phyloP scores from a whole-genome alignment of 2,888 invertebrate species.

The Pycnomerus fuliginosus region DNA sequence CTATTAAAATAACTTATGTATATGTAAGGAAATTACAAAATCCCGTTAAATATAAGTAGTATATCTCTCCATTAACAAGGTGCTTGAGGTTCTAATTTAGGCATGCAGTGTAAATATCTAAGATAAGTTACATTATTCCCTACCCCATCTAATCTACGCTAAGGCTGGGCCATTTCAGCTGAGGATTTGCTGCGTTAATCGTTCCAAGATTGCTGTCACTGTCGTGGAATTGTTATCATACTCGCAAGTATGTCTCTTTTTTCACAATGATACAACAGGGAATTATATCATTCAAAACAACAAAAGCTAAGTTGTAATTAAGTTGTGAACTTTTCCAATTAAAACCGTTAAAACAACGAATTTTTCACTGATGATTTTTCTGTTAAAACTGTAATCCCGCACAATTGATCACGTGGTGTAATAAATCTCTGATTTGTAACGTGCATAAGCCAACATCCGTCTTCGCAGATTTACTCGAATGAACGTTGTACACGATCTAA shows the following conservation, averaged over 20 bases:
- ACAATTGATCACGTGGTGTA: slow-evolving; percentile 19
- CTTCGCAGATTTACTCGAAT: slow-evolving; percentile 25
- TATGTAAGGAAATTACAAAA: slow-evolving; percentile 39
- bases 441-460: slow-evolving; percentile 24
- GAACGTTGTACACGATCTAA: slow-evolving; percentile 22
- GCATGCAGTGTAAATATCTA: slow-evolving; percentile 45
- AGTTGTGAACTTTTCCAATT: slow-evolving; percentile 19
- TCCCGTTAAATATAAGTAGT: slow-evolving; percentile 41
- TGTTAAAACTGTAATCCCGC: slow-evolving; percentile 10
- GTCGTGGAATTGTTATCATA: slow-evolving; percentile 37
- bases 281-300: slow-evolving; percentile 1
- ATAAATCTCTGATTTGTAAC: slow-evolving; percentile 27
- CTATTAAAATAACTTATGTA: slow-evolving; percentile 40
- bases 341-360: slow-evolving; percentile 8
- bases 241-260: slow-evolving; percentile 13
- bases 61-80: slow-evolving; percentile 45
- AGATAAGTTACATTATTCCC: slow-evolving; percentile 45
- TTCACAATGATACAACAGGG: slow-evolving; percentile 5
- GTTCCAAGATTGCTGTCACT: slow-evolving; percentile 43
- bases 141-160: slow-evolving; percentile 42
- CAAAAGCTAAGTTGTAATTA: slow-evolving; percentile 10
- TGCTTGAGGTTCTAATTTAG: slow-evolving; percentile 43
- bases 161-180: slow-evolving; percentile 41
- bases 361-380: slow-evolving; percentile 7
- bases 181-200: slow-evolving; percentile 43